These are phyloP conservation scores for Oncorhynchus nerka DNA, from an alignment of 2,113 vertebrate genomes.

Conservation along the genomic window DNA sequence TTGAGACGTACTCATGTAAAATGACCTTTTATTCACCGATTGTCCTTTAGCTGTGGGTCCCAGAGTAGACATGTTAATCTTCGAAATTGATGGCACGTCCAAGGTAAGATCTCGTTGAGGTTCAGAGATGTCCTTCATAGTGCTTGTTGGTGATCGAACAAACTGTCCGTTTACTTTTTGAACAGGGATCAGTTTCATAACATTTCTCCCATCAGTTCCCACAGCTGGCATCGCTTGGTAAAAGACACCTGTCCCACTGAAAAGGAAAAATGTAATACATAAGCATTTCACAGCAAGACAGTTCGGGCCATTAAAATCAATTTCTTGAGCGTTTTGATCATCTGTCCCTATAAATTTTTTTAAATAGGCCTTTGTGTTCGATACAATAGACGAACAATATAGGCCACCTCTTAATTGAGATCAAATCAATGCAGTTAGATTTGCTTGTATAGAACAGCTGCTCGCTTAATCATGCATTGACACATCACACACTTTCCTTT, in stretches of 20 bases:
- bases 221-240: slow-evolving; percentile 85
- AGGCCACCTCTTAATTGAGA: neutral
- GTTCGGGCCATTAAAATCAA: too few species aligned
- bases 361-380: neutral
- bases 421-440: neutral
- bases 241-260: slow-evolving; percentile 82
- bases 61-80: slow-evolving; percentile 63
- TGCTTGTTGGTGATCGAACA: slow-evolving; percentile 61
- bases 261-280: slow-evolving; percentile 20
- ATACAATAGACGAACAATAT: neutral
- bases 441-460: neutral
- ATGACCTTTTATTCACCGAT: slow-evolving; percentile 64
- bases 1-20: slow-evolving; percentile 54
- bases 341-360: too few species aligned
- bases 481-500: too few species aligned
- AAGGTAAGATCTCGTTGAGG: slow-evolving; percentile 62
- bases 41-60: slow-evolving; percentile 65
- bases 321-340: too few species aligned
- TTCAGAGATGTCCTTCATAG: slow-evolving; percentile 49
- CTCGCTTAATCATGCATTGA: too few species aligned
- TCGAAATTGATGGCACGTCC: slow-evolving; percentile 51
- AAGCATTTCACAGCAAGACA: neutral
- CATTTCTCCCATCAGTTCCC: slow-evolving; percentile 83
- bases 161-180: slow-evolving; percentile 76
- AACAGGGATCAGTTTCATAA: slow-evolving; percentile 88